A percentile compares a stretch with the other conserved stretches of the same genome.
Conservation (phyloP, 2,797 vertebrate species). For the Yasuhikotakia modesta region DNA sequence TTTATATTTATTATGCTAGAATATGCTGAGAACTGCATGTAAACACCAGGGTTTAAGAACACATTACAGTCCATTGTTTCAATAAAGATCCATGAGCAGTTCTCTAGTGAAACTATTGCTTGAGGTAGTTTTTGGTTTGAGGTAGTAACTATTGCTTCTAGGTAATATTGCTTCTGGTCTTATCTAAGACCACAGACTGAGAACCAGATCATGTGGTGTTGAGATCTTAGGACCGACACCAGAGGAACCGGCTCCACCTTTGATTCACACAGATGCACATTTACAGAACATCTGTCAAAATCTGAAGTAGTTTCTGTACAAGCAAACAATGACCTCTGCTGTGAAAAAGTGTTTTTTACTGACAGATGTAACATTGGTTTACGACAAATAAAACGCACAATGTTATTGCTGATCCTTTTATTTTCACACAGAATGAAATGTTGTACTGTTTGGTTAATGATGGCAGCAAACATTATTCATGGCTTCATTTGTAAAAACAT, state of each 20-base stretch:
- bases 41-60: background rate
- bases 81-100: background rate
- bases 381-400: constrained; percentile 13
- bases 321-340: background rate
- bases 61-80: background rate
- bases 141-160: background rate
- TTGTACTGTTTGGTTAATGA: background rate
- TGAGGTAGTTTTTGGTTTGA: too few relatives aligned
- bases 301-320: background rate
- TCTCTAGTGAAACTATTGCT: background rate
- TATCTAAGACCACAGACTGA: background rate
- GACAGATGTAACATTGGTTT: constrained; percentile 5
- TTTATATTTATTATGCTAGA: constrained; percentile 18
- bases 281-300: background rate
- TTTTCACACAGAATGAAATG: background rate
- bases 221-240: background rate
- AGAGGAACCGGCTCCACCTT: background rate
- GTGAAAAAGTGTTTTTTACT: background rate
- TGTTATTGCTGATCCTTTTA: background rate
- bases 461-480: background rate
- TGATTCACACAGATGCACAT: background rate
- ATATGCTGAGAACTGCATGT: background rate
- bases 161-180: background rate
- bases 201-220: background rate
- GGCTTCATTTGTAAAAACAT: background rate